Base-by-base conservation (phyloP, 2,888 invertebrate species). In the Hydroisotoma schaefferi region DNA sequence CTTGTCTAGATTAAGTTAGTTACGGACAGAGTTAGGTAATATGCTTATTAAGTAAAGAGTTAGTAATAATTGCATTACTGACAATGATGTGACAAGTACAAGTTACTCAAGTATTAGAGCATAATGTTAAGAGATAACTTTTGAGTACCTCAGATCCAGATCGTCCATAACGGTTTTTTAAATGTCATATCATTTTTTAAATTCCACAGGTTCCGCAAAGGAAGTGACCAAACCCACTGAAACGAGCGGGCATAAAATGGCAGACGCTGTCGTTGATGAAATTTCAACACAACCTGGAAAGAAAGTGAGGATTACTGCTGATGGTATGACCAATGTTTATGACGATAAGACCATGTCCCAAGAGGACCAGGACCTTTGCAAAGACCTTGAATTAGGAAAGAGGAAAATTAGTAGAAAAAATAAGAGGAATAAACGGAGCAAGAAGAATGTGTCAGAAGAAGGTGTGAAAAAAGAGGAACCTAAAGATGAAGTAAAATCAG, bases 221-320 rank as follows among this genome's bases (percentile, higher is more conserved):
- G 55, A 59, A 22, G 62, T 67, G 1, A 46, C 47, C 44, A 59
- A 58, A 23, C 52, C 55, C 3, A 57, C 62, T 2, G 40, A 22
- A 26, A 59, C 57, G 0, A 62, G 57, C 44, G 29, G 55, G n/a
- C 26, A 18, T 1, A 33, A 40, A 12, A n/a, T 29, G 2, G 43
- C 25, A 15, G 40, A 57, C n/a, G 56, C 61, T 2, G 54, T 57
- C 3, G 62, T 55, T 28, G 71, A 51, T 2, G 71, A 71, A 47
- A 40, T 71, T 23, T 56, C 68, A 10, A 71, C 71, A 0, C 59
- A 59, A 29, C 40, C 59, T 3, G 65, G 68, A 10, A 61, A 62
- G 28, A 47, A 59, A 15, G 61, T 69, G 33, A 64, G 54, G 33
- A 49, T 71, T 27, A 57, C 52, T 40, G 55, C 67, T 8, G 40